Conservation (phyloP, 1,140 invertebrate genomes). For the Brachionus paranguensis region DNA sequence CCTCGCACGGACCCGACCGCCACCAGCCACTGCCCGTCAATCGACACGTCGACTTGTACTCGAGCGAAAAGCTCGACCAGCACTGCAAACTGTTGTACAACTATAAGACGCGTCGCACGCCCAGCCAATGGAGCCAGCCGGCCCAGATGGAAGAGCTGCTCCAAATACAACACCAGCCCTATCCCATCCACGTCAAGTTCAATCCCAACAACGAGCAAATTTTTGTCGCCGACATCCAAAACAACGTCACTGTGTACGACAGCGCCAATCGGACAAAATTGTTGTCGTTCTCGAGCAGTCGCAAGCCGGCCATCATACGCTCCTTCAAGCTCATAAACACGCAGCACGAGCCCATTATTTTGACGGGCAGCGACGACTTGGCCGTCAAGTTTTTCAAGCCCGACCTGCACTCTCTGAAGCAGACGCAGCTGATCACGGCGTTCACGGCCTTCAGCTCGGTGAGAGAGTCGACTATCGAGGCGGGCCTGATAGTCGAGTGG, state of each 20-base stretch:
- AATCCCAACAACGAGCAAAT: constrained; percentile 20
- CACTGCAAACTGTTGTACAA: constrained; percentile 27
- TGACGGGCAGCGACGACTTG: background rate
- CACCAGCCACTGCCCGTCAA: background rate
- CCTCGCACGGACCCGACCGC: background rate
- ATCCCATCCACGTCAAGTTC: constrained; percentile 10
- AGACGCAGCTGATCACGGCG: background rate
- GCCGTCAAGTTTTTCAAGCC: constrained; percentile 12
- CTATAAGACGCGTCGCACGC: background rate
- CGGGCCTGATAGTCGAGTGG: constrained; percentile 21
- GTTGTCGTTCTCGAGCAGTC: background rate
- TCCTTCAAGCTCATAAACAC: constrained; percentile 28
- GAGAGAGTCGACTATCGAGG: background rate
- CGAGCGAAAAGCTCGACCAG: background rate
- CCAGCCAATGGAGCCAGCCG: background rate
- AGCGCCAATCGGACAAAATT: background rate
- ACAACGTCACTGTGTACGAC: background rate
- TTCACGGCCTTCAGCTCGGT: constrained; percentile 5
- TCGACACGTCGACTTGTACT: background rate
- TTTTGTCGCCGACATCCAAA: background rate
- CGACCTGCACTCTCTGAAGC: background rate
- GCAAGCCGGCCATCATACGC: background rate
- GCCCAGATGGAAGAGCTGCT: background rate
- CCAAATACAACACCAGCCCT: background rate
- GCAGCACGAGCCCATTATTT: background rate